phyloP scores from a whole-genome alignment of 2,797 vertebrate species.

The Lacerta agilis region DNA sequence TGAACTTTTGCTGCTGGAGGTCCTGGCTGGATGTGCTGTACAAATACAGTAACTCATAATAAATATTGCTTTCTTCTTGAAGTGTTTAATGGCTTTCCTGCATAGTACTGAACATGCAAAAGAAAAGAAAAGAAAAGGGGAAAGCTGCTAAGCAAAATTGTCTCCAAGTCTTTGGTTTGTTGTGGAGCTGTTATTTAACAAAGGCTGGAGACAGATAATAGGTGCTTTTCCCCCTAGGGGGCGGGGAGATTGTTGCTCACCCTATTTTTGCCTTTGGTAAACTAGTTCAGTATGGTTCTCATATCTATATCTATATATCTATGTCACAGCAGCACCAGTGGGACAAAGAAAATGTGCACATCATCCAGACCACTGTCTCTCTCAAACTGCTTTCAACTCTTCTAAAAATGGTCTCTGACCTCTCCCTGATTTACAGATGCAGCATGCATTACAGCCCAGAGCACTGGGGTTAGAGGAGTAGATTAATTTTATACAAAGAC shows the following conservation, averaged over 20 bases:
- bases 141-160: not conserved
- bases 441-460: not conserved
- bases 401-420: not conserved
- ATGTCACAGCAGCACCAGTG: not conserved
- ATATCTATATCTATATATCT: no score
- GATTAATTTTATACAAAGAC: not conserved
- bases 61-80: constrained; percentile 6
- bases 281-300: not conserved
- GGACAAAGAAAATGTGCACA: not conserved
- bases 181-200: not conserved
- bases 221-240: not conserved
- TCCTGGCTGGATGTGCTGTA: not conserved
- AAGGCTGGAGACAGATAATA: not conserved
- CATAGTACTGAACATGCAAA: not conserved
- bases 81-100: constrained; percentile 23
- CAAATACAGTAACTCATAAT: constrained; percentile 14
- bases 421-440: not conserved
- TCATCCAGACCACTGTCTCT: not conserved
- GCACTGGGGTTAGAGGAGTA: not conserved
- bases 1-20: constrained; percentile 14
- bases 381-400: not conserved
- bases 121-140: not conserved
- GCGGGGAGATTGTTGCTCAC: not conserved
- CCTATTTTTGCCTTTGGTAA: not conserved
- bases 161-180: not conserved